Conservation (phyloP, 1,140 invertebrate genomes). For the Trachymyrmex septentrionalis region DNA sequence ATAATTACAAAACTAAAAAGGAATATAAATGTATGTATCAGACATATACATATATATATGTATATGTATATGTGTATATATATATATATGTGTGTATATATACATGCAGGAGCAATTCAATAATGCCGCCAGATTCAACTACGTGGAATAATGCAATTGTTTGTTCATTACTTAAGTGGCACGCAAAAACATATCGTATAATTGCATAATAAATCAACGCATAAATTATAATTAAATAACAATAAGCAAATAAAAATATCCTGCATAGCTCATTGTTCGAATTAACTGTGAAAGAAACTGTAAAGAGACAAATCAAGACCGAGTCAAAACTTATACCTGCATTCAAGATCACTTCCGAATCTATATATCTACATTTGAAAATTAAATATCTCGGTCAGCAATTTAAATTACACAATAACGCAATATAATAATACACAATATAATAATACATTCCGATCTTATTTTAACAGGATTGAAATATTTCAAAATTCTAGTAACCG, state of each 20-base stretch:
- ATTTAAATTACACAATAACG: not conserved
- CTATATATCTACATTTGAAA: not conserved
- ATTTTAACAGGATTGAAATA: slow-evolving; percentile 5
- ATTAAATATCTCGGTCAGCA: not conserved
- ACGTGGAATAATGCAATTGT: not conserved
- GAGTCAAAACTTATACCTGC: not conserved
- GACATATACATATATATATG: not conserved
- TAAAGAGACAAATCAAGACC: not conserved
- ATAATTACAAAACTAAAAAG: slow-evolving; percentile 20
- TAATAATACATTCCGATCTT: slow-evolving; percentile 14
- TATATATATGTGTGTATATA: not conserved
- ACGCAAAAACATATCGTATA: not conserved
- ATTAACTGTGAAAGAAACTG: slow-evolving; percentile 12
- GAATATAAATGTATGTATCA: not conserved
- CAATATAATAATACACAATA: slow-evolving; percentile 6
- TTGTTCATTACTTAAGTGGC: not conserved
- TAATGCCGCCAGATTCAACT: not conserved
- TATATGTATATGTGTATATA: not conserved
- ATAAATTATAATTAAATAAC: slow-evolving; percentile 26
- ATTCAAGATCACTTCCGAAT: not conserved
- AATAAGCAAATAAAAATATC: not conserved
- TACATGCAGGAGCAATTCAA: not conserved
- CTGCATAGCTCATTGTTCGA: not conserved
- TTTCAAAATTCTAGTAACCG: slow-evolving; percentile 23
- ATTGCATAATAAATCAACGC: slow-evolving; percentile 20